phyloP scores from a whole-genome alignment of 2,888 invertebrate genomes.

The Plagodis pulveraria region DNA sequence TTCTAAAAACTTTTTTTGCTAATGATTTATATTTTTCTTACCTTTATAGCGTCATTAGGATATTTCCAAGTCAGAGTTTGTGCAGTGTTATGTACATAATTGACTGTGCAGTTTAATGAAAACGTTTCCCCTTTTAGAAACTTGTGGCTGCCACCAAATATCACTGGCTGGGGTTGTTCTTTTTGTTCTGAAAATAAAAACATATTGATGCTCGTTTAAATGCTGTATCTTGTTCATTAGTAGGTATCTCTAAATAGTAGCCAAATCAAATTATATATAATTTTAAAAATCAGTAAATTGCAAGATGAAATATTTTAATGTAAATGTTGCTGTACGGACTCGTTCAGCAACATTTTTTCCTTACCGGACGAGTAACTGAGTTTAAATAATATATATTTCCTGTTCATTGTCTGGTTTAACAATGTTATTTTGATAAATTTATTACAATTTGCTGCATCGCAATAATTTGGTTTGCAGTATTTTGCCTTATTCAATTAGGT shows the following conservation, averaged over 20 bases:
- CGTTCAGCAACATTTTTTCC: no score
- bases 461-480: no score
- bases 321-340: no score
- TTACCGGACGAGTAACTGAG: no score
- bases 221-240: not conserved
- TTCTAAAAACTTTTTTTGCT: no score
- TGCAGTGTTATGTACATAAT: conserved; percentile 49
- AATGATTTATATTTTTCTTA: conserved; percentile 32
- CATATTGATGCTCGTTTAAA: not conserved
- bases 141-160: conserved; percentile 36
- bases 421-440: conserved; percentile 1
- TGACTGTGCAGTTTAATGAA: conserved; percentile 64
- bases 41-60: conserved; percentile 46
- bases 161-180: conserved; percentile 50
- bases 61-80: conserved; percentile 56
- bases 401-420: not conserved
- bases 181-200: conserved; percentile 45
- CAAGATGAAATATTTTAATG: no score
- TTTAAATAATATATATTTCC: no score
- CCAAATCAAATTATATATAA: no score
- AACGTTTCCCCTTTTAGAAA: conserved; percentile 67
- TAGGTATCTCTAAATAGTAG: no score
- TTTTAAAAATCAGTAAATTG: no score
- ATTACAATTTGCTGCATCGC: no score
- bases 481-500: no score